Conservation (phyloP, 2,888 invertebrate genomes). For the Ommatoiulus sabulosus region DNA sequence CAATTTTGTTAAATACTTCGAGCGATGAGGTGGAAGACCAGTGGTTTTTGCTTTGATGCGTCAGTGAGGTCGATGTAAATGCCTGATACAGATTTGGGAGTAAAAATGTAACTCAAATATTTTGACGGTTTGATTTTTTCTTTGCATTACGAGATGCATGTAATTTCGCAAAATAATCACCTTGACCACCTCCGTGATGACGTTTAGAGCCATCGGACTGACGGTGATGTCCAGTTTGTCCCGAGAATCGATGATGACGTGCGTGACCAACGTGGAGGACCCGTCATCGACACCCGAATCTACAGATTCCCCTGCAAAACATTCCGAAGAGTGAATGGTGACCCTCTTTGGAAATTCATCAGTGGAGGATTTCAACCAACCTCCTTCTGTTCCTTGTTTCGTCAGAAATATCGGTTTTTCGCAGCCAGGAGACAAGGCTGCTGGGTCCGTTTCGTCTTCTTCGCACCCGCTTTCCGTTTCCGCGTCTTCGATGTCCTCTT, state of each 20-base stretch:
- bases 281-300: conserved; percentile 61
- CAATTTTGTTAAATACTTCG: conserved; percentile 75
- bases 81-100: conserved; percentile 19
- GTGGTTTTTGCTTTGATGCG: background rate
- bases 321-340: background rate
- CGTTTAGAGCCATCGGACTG: conserved; percentile 76
- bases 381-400: conserved; percentile 55
- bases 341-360: background rate
- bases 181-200: conserved; percentile 70
- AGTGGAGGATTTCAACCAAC: background rate
- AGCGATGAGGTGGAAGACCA: conserved; percentile 64
- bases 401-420: conserved; percentile 58
- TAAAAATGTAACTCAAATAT: background rate
- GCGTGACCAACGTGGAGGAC: conserved; percentile 71
- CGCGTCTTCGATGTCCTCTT: conserved; percentile 63
- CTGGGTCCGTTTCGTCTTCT: conserved; percentile 58
- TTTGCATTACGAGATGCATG: too few relatives aligned
- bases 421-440: conserved; percentile 54
- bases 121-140: background rate
- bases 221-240: conserved; percentile 77
- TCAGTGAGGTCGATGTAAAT: conserved; percentile 18
- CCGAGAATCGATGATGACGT: conserved; percentile 77
- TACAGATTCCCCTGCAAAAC: conserved; percentile 55
- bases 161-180: conserved; percentile 61
- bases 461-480: conserved; percentile 61